These are phyloP conservation scores for Ascaphus truei DNA, from an alignment of 2,113 vertebrate species.

Conservation along the genomic window DNA sequence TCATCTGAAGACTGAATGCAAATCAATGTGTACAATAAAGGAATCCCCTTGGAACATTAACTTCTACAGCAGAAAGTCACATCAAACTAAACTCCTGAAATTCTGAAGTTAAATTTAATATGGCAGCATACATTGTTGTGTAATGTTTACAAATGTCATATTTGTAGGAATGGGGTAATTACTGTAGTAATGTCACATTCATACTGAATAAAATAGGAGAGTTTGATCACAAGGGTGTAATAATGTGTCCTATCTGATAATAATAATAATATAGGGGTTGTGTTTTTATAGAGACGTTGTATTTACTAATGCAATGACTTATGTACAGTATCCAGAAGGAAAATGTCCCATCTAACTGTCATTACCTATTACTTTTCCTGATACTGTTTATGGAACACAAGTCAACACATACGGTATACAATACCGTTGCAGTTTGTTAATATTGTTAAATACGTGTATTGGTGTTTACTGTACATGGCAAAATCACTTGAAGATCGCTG, in stretches of 20 bases:
- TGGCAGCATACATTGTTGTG: not conserved
- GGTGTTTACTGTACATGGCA: no score
- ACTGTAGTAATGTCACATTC: not conserved
- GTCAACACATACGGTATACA: no score
- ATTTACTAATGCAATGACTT: not conserved
- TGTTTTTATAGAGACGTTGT: not conserved
- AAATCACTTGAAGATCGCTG: no score
- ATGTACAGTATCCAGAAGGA: constrained; percentile 3
- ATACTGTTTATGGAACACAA: not conserved
- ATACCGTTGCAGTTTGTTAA: no score
- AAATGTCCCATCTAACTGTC: not conserved
- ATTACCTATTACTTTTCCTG: not conserved
- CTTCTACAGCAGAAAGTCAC: not conserved
- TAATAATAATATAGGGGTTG: not conserved
- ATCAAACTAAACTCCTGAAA: not conserved
- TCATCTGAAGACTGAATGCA: constrained; percentile 56
- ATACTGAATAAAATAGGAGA: not conserved
- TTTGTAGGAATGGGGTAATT: not conserved
- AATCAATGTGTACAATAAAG: constrained; percentile 61
- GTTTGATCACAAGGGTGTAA: not conserved
- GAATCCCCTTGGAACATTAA: constrained; percentile 34
- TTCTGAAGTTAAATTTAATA: not conserved
- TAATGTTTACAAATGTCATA: not conserved
- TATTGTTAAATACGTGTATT: no score
- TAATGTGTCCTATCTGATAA: not conserved